Evolutionary conservation across 2,113 vertebrate species (phyloP), one percentile per base, ranked within the genome.

Genomic region (Strigops habroptila): DNA sequence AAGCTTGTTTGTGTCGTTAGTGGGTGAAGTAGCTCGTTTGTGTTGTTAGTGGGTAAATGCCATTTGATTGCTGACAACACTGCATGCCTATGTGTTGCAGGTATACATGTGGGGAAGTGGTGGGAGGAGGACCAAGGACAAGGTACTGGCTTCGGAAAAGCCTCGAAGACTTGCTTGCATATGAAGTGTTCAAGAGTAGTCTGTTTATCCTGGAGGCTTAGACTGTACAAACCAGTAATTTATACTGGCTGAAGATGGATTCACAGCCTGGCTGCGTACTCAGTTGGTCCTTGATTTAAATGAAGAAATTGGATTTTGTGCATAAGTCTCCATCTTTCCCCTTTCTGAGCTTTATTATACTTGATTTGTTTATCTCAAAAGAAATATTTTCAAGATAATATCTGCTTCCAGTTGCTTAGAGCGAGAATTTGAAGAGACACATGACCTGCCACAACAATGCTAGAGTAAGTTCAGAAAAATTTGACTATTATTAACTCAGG

Each of bases 281-380:
- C 82, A 77, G 78, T 94, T 23, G 18, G 79, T 75, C 62, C 78
- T 91, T 95, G 95, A 94, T 95, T 92, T 94, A 95, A 97, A 95
- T 1, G 44, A 92, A 94, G 88, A 97, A 95, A 96, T 73, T 91
- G 86, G 94, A 96, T 79, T 94, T 93, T 88, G 78, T 55, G 83
- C 79, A 59, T 82, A 60, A 90, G 59, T 83, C 48, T 92, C 41
- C 71, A 46, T 91, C 91, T 82, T 84, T 30, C 37, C 28, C 44
- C 46, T 51, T 87, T 57, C 82, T 89, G 92, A 96, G 92, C 85
- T 77, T 96, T 97, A 95, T 93, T 94, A 59, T 91, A 86, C 79
- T 93, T 95, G 94, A 91, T 95, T 92, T 97, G 91, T 97, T 97
- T 96, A 95, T 92, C 76, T 95, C 87, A 80, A 91, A 97, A 94